These are phyloP conservation scores for Brachyhypopomus gauderio DNA, from an alignment of 2,113 vertebrate genomes.

Conservation along the genomic window DNA sequence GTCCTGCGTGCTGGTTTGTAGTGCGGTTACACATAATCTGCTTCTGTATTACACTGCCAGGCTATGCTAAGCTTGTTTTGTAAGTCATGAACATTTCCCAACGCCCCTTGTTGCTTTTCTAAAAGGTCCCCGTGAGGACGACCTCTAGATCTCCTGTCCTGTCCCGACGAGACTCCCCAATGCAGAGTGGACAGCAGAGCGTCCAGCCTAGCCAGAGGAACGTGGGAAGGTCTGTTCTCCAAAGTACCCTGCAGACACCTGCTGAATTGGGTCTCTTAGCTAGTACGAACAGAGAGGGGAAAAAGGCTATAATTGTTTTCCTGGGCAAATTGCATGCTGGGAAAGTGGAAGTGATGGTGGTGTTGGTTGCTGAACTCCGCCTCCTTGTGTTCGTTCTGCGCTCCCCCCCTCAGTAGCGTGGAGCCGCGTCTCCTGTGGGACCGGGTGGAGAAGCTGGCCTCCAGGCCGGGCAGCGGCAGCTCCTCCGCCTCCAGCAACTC, in stretches of 20 bases:
- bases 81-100: no score
- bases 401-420: slow-evolving; percentile 74
- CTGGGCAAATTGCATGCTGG: no score
- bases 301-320: no score
- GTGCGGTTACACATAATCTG: no score
- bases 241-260: not conserved
- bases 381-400: not conserved
- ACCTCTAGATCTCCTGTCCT: slow-evolving; percentile 92
- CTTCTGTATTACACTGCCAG: no score
- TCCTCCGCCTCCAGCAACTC: slow-evolving; percentile 91
- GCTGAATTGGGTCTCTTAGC: slow-evolving; percentile 6
- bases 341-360: no score
- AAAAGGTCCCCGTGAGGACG: slow-evolving; percentile 88
- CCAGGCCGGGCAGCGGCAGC: slow-evolving; percentile 86
- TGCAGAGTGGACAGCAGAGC: slow-evolving; percentile 81
- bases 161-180: slow-evolving; percentile 90
- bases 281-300: not conserved
- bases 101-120: slow-evolving; percentile 49
- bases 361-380: not conserved
- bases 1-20: no score
- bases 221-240: slow-evolving; percentile 79
- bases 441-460: slow-evolving; percentile 92
- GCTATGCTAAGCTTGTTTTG: no score
- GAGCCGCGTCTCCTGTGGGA: slow-evolving; percentile 96
- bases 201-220: slow-evolving; percentile 86